Conservation (phyloP, 2,797 vertebrate genomes). For the Scolopax bukidnonensis region DNA sequence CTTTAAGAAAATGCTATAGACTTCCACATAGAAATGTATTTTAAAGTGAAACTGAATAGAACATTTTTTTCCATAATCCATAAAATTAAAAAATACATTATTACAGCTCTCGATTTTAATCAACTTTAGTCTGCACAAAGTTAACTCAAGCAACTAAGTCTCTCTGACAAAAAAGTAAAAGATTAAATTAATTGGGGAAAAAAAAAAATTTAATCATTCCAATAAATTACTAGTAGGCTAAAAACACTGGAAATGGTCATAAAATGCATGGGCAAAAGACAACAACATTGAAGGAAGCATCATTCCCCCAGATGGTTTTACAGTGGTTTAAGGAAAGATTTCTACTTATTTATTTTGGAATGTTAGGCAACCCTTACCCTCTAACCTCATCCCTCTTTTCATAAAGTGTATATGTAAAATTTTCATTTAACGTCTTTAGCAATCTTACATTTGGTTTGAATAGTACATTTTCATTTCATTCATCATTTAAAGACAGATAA, state of each 20-base stretch:
- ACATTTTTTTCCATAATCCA: background rate
- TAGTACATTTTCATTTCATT: constrained; percentile 95
- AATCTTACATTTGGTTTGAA: constrained; percentile 88
- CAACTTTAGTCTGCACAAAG: background rate
- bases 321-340: constrained; percentile 2
- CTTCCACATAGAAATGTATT: background rate
- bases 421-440: constrained; percentile 85
- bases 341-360: constrained; percentile 3
- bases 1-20: background rate
- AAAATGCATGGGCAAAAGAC: background rate
- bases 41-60: background rate
- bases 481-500: constrained; percentile 99
- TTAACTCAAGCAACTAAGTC: background rate
- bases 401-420: constrained; percentile 53
- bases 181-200: background rate
- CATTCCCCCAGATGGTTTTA: background rate
- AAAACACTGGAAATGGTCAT: background rate
- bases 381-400: constrained; percentile 24
- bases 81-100: background rate
- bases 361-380: background rate
- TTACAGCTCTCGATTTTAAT: background rate
- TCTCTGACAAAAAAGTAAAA: background rate
- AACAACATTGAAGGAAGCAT: background rate
- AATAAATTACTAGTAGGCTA: background rate
- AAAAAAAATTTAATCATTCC: background rate